These are phyloP conservation scores for Octodon degus DNA, from an alignment of 2,113 vertebrate genomes.

Conservation along the genomic window DNA sequence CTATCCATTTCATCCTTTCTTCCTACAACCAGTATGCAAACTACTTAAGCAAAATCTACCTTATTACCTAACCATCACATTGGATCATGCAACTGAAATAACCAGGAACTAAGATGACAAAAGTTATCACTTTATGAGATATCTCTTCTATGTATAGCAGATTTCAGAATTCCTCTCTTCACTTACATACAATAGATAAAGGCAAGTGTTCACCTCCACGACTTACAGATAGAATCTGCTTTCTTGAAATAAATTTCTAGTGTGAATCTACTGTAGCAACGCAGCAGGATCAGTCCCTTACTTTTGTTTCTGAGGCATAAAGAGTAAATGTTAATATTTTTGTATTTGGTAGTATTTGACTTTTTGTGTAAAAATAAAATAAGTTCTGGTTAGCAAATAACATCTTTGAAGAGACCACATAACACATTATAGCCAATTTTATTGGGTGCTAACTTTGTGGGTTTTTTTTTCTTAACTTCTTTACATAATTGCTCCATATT, in stretches of 20 bases:
- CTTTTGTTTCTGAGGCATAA: not conserved
- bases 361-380: not conserved
- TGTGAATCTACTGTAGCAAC: not conserved
- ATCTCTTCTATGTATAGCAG: not conserved
- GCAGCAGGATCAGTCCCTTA: not conserved
- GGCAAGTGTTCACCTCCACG: not conserved
- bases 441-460: too few relatives aligned
- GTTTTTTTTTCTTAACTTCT: not conserved
- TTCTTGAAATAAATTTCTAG: not conserved
- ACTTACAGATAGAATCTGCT: not conserved
- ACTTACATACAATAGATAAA: not conserved
- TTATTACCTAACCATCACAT: not conserved
- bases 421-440: not conserved
- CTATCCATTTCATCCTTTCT: not conserved
- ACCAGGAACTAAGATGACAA: not conserved
- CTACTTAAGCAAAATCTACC: not conserved
- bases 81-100: not conserved
- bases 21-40: not conserved
- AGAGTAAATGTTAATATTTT: not conserved
- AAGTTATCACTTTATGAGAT: not conserved
- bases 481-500: not conserved
- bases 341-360: not conserved
- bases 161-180: not conserved
- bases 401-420: not conserved
- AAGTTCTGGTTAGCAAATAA: not conserved